phyloP scores from a whole-genome alignment of 2,888 invertebrate genomes.

The Campoplex capitator region DNA sequence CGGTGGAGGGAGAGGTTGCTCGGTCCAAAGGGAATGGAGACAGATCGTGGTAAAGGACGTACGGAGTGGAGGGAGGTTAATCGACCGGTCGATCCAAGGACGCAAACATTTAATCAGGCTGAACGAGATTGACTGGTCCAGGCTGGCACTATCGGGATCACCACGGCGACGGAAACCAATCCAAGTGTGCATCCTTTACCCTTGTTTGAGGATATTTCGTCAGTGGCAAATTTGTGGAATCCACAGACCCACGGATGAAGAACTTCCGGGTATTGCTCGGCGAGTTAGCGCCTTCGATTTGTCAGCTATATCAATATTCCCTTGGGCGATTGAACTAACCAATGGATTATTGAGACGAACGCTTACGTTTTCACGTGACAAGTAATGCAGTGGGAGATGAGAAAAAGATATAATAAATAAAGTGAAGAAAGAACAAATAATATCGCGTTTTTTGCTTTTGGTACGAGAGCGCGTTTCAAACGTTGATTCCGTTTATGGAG shows the following conservation, averaged over 20 bases:
- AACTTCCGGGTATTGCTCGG: neutral
- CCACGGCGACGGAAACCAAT: conserved; percentile 10
- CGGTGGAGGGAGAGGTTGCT: neutral
- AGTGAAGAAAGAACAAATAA: neutral
- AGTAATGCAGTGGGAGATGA: neutral
- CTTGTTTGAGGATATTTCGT: conserved; percentile 4
- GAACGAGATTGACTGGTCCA: conserved; percentile 58
- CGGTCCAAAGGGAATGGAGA: conserved; percentile 33
- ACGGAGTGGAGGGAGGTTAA: conserved; percentile 42
- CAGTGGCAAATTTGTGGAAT: neutral
- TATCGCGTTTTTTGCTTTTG: neutral
- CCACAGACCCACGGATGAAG: neutral
- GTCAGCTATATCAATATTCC: neutral
- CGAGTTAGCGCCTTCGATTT: neutral
- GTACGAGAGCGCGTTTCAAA: neutral
- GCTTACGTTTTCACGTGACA: neutral
- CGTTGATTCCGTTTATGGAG: neutral
- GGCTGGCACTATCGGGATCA: conserved; percentile 34
- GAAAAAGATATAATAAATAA: neutral
- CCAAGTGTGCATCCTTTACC: conserved; percentile 2
- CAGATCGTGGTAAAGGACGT: conserved; percentile 49
- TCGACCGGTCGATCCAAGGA: conserved; percentile 66
- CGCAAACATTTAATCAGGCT: conserved; percentile 60
- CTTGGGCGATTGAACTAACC: conserved; percentile 19
- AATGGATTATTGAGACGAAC: conserved; percentile 1